Conservation (phyloP, 1,140 invertebrate genomes). For the Drosophila serrata region DNA sequence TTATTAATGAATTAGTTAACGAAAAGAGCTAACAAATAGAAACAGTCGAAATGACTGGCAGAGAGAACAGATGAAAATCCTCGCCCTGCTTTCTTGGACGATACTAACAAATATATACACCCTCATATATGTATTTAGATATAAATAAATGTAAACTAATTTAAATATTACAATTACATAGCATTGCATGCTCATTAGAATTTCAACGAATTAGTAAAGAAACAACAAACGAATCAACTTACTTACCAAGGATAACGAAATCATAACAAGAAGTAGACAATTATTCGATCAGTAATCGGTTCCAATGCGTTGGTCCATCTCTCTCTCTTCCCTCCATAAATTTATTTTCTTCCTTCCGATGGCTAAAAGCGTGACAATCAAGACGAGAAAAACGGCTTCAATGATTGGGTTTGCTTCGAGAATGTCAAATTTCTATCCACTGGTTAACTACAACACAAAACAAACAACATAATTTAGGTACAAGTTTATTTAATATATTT, state of each 20-base stretch:
- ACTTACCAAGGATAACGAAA: constrained; percentile 45
- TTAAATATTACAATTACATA: constrained; percentile 50
- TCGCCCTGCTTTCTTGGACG: constrained; percentile 31
- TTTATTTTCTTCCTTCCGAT: constrained; percentile 45
- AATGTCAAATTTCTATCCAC: constrained; percentile 28
- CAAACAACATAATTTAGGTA: constrained; percentile 7
- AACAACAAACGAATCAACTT: constrained; percentile 74
- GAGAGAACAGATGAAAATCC: constrained; percentile 9
- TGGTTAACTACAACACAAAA: constrained; percentile 43
- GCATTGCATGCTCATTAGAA: constrained; percentile 70
- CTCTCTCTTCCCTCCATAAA: constrained; percentile 8
- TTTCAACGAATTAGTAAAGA: constrained; percentile 77
- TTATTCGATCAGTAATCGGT: constrained; percentile 17
- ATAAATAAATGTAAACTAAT: constrained; percentile 40
- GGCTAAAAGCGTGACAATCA: constrained; percentile 80
- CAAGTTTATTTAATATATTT: constrained; percentile 15
- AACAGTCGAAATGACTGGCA: constrained; percentile 27
- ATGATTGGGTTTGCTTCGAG: constrained; percentile 49
- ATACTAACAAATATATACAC: constrained; percentile 44
- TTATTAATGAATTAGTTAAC: constrained; percentile 43
- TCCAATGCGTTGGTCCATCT: constrained; percentile 24
- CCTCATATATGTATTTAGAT: constrained; percentile 31
- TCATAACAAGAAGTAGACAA: constrained; percentile 17
- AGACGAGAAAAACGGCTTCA: constrained; percentile 47
- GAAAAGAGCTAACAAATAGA: constrained; percentile 41